Base-by-base conservation (phyloP, 2,888 invertebrate genomes). In the Synanthedon andrenaeformis region DNA sequence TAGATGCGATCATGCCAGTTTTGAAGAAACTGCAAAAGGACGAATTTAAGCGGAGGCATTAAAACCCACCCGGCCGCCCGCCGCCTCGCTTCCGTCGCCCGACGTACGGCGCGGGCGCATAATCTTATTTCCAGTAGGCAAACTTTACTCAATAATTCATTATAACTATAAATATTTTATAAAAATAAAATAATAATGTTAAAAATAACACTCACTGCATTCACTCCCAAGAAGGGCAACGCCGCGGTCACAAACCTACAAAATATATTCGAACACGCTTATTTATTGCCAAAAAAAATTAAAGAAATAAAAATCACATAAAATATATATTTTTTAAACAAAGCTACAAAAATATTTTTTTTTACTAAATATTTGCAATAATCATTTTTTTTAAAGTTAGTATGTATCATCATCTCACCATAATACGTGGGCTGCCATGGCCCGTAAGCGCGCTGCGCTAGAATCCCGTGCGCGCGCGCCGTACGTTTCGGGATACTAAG, bases 381-480 rank as follows among this genome's bases (percentile, higher is more conserved):
- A 45, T 0, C 3, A 45, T n/a, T 13, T 45, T 45, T 45, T 45
- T 23, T 23, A 1, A 23, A 45, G 50, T 35, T 35, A 35, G 19
- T 60, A 54, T 4, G 23, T 23, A 23, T 23, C 5, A 23, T 23
- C 23, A 23, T 65, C 80, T 85, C 78, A 86, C 86, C 84, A 83
- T 67, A 85, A 74, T 79, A 82, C 79, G 79, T 78, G 79, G 76
- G 76, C 77, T 76, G 84, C 84, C 86, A 87, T 87, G 79, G 82
- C 81, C 79, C 83, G 74, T 70, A 49, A 73, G 79, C 84, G 85
- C 85, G 83, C 81, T 74, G 80, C 84, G 85, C 82, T 66, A 69
- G 71, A 71, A 67, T 86, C 83, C 84, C 82, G 86, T 84, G 85
- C 86, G 86, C 86, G 85, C 86, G 83, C 84, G 84, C 83, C 72